Conservation (phyloP, 2,888 invertebrate genomes). For the Synanthedon formicaeformis region DNA sequence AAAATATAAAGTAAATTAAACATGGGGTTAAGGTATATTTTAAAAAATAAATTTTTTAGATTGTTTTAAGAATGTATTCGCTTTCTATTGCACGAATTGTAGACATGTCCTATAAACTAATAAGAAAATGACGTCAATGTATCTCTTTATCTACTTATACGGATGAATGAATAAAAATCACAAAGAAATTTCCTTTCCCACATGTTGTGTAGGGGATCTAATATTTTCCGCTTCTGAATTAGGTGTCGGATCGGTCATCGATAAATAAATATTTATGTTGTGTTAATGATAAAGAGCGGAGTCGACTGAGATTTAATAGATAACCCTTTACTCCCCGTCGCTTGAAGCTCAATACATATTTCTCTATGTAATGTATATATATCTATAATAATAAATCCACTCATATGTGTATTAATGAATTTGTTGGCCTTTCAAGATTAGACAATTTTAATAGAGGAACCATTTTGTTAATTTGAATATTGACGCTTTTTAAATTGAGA, state of each 20-base stretch:
- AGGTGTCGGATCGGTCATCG: constrained; percentile 28
- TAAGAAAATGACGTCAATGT: no score
- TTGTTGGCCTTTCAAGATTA: constrained; percentile 8
- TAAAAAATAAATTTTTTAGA: no score
- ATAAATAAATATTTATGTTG: constrained; percentile 60
- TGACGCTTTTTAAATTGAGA: constrained; percentile 3
- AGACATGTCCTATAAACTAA: no score
- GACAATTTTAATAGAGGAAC: constrained; percentile 13
- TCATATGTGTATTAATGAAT: constrained; percentile 14
- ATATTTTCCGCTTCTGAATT: constrained; percentile 48
- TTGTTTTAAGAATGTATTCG: no score
- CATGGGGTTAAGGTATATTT: no score
- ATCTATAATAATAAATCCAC: constrained; percentile 12
- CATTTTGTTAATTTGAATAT: constrained; percentile 14
- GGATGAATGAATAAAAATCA: no score
- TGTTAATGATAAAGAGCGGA: constrained; percentile 54
- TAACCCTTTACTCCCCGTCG: constrained; percentile 27
- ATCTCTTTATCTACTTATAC: no score
- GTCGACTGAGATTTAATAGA: constrained; percentile 51
- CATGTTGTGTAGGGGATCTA: constrained; percentile 10
- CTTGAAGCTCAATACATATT: constrained; percentile 20
- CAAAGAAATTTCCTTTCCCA: no score
- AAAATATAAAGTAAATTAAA: no score
- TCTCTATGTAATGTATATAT: constrained; percentile 11
- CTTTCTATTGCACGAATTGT: no score